phyloP scores from a whole-genome alignment of 2,797 vertebrate species.

The Scolopax bukidnonensis region DNA sequence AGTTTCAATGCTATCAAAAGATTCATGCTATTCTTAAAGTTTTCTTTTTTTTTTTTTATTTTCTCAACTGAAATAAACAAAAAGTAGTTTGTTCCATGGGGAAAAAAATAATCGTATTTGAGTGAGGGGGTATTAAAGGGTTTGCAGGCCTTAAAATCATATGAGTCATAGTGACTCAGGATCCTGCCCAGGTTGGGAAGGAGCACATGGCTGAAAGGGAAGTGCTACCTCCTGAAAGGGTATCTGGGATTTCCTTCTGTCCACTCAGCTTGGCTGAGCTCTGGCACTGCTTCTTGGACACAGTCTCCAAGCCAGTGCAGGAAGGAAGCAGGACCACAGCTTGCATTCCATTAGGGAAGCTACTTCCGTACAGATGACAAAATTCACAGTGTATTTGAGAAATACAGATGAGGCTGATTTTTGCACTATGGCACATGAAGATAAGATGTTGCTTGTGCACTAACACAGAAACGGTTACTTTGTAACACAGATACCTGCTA shows the following conservation, averaged over 20 bases:
- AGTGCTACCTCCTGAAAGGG: rapidly evolving
- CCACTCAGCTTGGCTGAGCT: not conserved
- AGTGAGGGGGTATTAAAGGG: not conserved
- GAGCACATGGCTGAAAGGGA: rapidly evolving
- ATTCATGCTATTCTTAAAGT: constrained; percentile 38
- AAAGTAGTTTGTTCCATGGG: not conserved
- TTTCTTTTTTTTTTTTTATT: constrained; percentile 55
- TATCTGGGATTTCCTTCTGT: not conserved
- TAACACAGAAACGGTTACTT: not conserved
- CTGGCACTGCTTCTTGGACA: not conserved
- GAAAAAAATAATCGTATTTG: not conserved
- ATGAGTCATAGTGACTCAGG: not conserved
- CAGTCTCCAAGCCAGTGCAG: not conserved
- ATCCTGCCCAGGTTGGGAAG: not conserved
- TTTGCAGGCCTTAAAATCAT: not conserved
- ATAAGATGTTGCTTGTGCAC: not conserved
- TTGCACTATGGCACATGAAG: rapidly evolving
- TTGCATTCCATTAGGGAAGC: not conserved
- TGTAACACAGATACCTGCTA: not conserved
- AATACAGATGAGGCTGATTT: not conserved
- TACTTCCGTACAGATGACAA: not conserved
- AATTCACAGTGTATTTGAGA: not conserved
- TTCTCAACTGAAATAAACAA: constrained; percentile 45
- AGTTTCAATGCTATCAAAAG: constrained; percentile 64
- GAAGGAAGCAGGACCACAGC: not conserved